Evolutionary conservation across 1,140 invertebrate genomes (phyloP).

Genomic region (Coptotermes formosanus): DNA sequence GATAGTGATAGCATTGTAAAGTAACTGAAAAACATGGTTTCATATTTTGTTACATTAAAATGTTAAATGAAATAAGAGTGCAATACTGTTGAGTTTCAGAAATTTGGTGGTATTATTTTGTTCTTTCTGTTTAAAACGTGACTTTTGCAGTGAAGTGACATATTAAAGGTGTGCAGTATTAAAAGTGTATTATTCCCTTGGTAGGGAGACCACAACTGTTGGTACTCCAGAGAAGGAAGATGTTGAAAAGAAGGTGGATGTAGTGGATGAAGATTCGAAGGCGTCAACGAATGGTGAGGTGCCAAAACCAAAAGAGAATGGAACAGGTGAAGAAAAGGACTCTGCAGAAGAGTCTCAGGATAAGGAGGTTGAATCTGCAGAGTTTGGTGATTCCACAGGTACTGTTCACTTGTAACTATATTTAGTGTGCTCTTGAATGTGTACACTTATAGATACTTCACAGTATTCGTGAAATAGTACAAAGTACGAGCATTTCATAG

Average conservation of each 20-base stretch:
- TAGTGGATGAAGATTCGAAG: slow-evolving; percentile 29
- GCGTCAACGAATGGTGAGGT: slow-evolving; percentile 28
- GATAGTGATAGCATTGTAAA: too few relatives aligned
- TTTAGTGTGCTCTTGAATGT: too few relatives aligned
- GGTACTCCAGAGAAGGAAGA: slow-evolving; percentile 33
- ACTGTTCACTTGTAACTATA: neutral
- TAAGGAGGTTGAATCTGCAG: slow-evolving; percentile 23
- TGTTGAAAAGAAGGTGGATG: slow-evolving; percentile 33
- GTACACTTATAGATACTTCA: too few relatives aligned
- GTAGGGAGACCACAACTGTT: neutral
- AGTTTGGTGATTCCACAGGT: slow-evolving; percentile 30
- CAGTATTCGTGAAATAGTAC: too few relatives aligned
- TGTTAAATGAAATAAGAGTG: too few relatives aligned
- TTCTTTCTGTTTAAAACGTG: neutral
- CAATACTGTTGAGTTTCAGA: too few relatives aligned
- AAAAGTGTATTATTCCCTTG: neutral
- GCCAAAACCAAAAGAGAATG: slow-evolving; percentile 32
- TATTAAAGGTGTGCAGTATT: neutral
- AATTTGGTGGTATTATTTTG: too few relatives aligned
- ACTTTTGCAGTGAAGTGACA: neutral
- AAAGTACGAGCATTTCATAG: too few relatives aligned
- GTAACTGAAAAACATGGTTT: too few relatives aligned
- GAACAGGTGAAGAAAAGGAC: slow-evolving; percentile 30
- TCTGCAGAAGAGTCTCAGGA: slow-evolving; percentile 30
- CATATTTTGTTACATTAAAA: too few relatives aligned